Base-by-base conservation (phyloP, 2,888 invertebrate species). In the Epirrita christyi region DNA sequence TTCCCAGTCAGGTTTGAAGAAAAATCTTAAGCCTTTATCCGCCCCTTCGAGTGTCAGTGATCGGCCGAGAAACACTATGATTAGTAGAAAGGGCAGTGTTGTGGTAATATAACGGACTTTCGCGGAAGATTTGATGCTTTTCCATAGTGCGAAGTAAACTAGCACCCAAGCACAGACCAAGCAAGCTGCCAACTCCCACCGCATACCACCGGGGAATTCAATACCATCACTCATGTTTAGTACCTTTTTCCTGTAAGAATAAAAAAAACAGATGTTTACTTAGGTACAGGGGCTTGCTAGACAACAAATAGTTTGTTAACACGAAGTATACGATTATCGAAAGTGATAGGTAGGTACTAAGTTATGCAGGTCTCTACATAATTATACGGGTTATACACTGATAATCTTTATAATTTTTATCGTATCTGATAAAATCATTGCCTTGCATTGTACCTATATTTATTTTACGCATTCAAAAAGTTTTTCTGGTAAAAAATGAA, bases 71-170 rank as follows among this genome's bases (percentile, higher is more conserved):
- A 98, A 95, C 41, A 97, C 96, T 69, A 97, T 93, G 72, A 98
- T 96, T 64, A 98, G 93, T 48, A 98, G 84, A 84, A 98, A 98
- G 4, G 98, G 98, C 67, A 98, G 94, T 13, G 98, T 98, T 40
- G 98, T 98, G 28, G 98, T 98, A 79, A 98, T 96, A 86, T 98
- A 98, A 67, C 98, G 95, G 51, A 98, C 95, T 93, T 96, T 96
- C 34, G 97, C 97, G 47, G 98, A 98, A n/a, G 98, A 97, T 82
- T 97, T 97, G 59, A 98, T 97, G 64, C 98, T 98, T 89, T 98
- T 98, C 97, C 98, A 98, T 48, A 98, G 95, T 67, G 98, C 97
- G 86, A 98, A 97, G 89, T 98, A 99, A 52, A 98, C 97, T 73
- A 98, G 91, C 63, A 98, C 93, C 98, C 98, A 99, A 64, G 98